Percentiles rank a stretch among this genome's conserved stretches.
Conservation (phyloP, 2,797 vertebrate genomes). For the Chanos chanos region DNA sequence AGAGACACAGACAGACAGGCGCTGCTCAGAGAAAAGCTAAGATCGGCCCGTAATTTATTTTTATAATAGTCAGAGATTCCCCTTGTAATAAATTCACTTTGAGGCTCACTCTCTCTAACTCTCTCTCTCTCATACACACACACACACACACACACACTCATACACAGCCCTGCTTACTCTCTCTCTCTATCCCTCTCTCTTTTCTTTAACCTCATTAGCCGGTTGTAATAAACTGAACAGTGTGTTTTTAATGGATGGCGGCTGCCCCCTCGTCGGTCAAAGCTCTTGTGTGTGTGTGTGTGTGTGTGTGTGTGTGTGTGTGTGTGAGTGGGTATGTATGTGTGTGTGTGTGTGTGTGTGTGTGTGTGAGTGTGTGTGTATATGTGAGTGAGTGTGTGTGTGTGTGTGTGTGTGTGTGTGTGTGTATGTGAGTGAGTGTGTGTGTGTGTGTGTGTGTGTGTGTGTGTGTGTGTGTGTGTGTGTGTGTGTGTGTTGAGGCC, state of each 20-base stretch:
- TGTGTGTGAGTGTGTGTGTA: constrained; percentile 14
- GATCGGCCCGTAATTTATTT: no score
- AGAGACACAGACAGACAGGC: neutral
- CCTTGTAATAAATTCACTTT: neutral
- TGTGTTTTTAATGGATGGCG: constrained; percentile 64
- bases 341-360: constrained; percentile 10
- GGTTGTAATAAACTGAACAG: constrained; percentile 44
- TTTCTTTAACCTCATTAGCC: neutral
- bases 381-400: constrained; percentile 10
- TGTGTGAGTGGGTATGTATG: constrained; percentile 20
- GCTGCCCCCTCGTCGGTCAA: constrained; percentile 37
- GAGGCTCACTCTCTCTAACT: neutral
- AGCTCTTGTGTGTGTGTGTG: constrained; percentile 23
- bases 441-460: neutral
- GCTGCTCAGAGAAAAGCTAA: no score
- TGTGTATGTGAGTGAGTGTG: neutral
- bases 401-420: constrained; percentile 1
- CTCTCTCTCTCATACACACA: no score
- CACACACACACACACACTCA: no score
- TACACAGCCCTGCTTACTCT: no score
- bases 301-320: constrained; percentile 3
- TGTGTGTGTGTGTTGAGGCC: neutral
- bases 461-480: constrained; percentile 18
- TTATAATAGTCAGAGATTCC: neutral
- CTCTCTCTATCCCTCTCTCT: no score